Base-by-base conservation (phyloP, 2,888 invertebrate species). In the Patella ulyssiponensis region DNA sequence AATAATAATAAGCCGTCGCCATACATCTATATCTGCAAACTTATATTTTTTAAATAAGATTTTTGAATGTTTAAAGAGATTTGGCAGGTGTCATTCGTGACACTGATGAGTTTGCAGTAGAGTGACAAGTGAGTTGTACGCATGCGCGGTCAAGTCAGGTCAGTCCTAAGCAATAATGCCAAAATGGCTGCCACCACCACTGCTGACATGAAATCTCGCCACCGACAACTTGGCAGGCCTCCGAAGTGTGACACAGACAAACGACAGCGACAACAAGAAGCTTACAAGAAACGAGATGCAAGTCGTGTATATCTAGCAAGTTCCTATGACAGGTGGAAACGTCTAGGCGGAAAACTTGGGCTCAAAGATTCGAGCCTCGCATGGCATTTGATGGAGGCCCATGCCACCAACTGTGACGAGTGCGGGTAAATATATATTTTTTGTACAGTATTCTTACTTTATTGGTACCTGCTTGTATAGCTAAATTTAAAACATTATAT, bases 341-440 rank as follows among this genome's bases (percentile, higher is more conserved):
- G 80, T 74, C 77, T 83, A 20, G 76, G 80, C 71, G 77, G 79
- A 58, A 74, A 80, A 58, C 76, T 83, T 73, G 79, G 81, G 77
- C 71, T 83, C 69, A 83, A 82, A 80, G 83, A 83, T 76, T 82
- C 80, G 53, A 82, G 82, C 71, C 79, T 83, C 75, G 83, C 83
- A 76, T 83, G 83, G 83, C 83, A 83, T 81, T 82, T 83, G 81
- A 81, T 83, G 82, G 83, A 83, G 81, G 82, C 83, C 81, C 83
- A 83, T 79, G 82, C 79, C 73, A 81, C 79, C 56, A 72, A 78
- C 56, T 83, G 83, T 77, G 76, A 74, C 70, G 73, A 77, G 27
- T 83, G 83, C 77, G 79, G 80, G 83, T 83, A 77, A 76, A 79
- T 80, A 64, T 14, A 20, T 23, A 12, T 9, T 64, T 64, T 15